Percentiles rank a stretch among this genome's conserved stretches.
These are phyloP conservation scores for Drosophila fungiperda DNA, from an alignment of 2,888 invertebrate genomes.

Conservation along the genomic window DNA sequence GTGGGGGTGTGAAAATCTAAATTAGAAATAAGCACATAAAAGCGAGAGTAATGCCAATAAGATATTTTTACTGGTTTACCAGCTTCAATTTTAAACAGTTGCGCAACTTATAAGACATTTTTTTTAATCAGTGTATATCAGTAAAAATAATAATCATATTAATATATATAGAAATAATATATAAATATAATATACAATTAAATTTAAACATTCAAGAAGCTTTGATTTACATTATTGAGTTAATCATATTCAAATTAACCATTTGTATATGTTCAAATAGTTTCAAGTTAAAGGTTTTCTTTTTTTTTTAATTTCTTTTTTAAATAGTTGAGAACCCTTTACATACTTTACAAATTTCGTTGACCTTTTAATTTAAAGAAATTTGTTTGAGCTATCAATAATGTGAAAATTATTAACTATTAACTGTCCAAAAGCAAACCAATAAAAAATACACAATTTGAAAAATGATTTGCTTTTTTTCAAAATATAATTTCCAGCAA, in stretches of 20 bases:
- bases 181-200: background rate
- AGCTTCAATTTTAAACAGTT: background rate
- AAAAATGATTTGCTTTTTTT: background rate
- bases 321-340: background rate
- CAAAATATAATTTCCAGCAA: background rate
- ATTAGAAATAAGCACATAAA: conserved; percentile 8
- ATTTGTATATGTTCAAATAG: background rate
- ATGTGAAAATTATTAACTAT: background rate
- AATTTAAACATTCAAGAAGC: background rate
- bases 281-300: background rate
- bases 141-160: too few relatives aligned
- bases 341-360: background rate
- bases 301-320: background rate
- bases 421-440: background rate
- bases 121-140: too few relatives aligned
- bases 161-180: background rate
- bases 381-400: background rate
- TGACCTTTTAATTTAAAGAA: background rate
- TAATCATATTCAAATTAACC: background rate
- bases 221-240: background rate
- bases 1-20: conserved; percentile 25
- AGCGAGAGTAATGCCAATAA: background rate
- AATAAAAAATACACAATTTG: background rate
- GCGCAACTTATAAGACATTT: background rate
- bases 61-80: background rate